phyloP scores from a whole-genome alignment of 1,140 invertebrate species.

The Diabrotica virgifera region DNA sequence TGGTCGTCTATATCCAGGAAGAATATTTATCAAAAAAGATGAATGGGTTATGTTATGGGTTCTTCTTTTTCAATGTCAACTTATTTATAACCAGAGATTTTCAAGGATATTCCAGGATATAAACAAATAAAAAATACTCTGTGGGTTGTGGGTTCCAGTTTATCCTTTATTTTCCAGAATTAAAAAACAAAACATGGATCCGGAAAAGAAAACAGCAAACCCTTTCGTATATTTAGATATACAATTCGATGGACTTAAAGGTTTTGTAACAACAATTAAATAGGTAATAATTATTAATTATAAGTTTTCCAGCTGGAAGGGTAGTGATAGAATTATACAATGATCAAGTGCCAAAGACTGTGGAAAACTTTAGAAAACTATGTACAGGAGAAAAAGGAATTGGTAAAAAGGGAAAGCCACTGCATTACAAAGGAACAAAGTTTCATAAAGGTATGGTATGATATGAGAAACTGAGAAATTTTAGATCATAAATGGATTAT shows the following conservation, averaged over 20 bases:
- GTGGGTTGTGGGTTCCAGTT: too few relatives aligned
- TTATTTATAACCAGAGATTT: too few relatives aligned
- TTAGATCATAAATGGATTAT: too few relatives aligned
- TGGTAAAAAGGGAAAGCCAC: constrained; percentile 62
- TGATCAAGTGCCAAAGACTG: constrained; percentile 85
- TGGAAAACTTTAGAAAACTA: constrained; percentile 86
- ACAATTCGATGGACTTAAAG: constrained; percentile 34
- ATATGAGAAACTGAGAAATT: too few relatives aligned
- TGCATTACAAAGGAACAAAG: constrained; percentile 71
- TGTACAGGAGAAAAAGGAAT: constrained; percentile 84
- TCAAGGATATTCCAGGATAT: too few relatives aligned
- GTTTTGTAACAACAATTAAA: constrained; percentile 26
- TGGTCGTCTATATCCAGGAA: too few relatives aligned
- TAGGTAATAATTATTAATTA: constrained; percentile 24
- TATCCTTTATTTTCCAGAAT: too few relatives aligned
- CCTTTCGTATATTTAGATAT: constrained; percentile 35
- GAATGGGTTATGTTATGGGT: too few relatives aligned
- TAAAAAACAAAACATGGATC: too few relatives aligned
- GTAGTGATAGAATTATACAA: constrained; percentile 78
- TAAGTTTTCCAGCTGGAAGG: constrained; percentile 63
- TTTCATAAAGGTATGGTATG: constrained; percentile 68
- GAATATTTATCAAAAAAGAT: too few relatives aligned
- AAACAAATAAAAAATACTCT: too few relatives aligned
- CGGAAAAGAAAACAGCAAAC: not conserved
- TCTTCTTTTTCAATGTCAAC: too few relatives aligned